Conservation (phyloP, 2,797 vertebrate genomes). For the Molossus molossus region DNA sequence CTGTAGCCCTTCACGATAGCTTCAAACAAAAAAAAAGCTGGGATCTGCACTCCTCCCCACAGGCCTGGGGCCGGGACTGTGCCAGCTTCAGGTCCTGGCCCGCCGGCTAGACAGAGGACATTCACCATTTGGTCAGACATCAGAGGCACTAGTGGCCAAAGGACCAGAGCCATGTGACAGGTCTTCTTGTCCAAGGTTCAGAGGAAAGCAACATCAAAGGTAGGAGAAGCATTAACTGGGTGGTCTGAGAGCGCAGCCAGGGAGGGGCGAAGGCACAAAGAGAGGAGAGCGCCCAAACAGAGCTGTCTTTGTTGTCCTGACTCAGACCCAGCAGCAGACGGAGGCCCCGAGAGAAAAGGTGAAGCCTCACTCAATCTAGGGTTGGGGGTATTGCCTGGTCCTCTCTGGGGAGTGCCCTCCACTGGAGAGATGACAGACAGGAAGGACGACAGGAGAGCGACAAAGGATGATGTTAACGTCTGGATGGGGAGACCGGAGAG, state of each 20-base stretch:
- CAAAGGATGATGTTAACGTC: not conserved
- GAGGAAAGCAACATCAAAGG: slow-evolving; percentile 80
- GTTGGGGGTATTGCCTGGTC: not conserved
- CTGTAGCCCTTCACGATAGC: not conserved
- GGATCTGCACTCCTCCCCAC: not conserved
- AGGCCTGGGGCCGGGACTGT: not conserved
- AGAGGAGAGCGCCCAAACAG: slow-evolving; percentile 43
- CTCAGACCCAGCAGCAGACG: slow-evolving; percentile 3
- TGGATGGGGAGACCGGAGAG: not conserved
- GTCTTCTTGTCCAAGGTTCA: slow-evolving; percentile 66
- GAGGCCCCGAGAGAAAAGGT: not conserved
- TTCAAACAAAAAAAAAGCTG: not conserved
- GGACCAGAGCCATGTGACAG: slow-evolving; percentile 9
- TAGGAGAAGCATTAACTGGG: slow-evolving; percentile 63
- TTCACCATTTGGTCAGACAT: slow-evolving; percentile 78
- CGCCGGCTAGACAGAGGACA: slow-evolving; percentile 52
- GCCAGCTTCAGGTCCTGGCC: slow-evolving; percentile 48
- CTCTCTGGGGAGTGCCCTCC: not conserved
- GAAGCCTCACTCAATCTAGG: not conserved
- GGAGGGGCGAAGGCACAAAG: slow-evolving; percentile 37
- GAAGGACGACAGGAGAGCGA: not conserved
- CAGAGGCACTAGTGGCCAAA: slow-evolving; percentile 71
- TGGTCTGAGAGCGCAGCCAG: slow-evolving; percentile 73
- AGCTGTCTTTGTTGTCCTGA: slow-evolving; percentile 75
- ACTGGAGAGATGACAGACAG: not conserved